phyloP scores from a whole-genome alignment of 2,113 vertebrate genomes.

The Trichomycterus rosablanca region DNA sequence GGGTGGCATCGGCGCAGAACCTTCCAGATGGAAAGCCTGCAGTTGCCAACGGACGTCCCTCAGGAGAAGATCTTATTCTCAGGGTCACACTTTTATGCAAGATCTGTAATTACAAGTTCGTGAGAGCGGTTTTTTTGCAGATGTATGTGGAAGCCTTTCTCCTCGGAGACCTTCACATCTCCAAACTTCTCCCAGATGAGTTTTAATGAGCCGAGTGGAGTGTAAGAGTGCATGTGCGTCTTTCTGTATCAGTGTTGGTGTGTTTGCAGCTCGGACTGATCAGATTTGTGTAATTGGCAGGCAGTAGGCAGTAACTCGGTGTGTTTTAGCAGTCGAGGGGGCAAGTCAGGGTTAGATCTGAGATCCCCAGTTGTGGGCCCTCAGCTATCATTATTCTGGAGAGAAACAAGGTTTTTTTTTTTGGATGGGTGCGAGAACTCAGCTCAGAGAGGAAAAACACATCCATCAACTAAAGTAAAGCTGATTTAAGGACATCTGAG shows the following conservation, averaged over 20 bases:
- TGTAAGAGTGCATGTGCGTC: slow-evolving; percentile 32
- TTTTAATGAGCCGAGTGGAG: slow-evolving; percentile 74
- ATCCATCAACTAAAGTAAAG: too few relatives aligned
- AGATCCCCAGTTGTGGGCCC: slow-evolving; percentile 54
- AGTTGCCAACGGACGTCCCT: slow-evolving; percentile 62
- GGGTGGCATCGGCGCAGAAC: slow-evolving; percentile 67
- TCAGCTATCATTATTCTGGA: slow-evolving; percentile 68
- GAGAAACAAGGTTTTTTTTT: slow-evolving; percentile 44
- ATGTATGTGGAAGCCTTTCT: slow-evolving; percentile 62
- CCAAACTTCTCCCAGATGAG: slow-evolving; percentile 66
- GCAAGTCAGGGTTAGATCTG: slow-evolving; percentile 45
- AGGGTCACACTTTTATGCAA: slow-evolving; percentile 71
- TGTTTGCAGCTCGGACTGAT: slow-evolving; percentile 52
- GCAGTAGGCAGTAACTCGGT: slow-evolving; percentile 52
- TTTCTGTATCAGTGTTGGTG: slow-evolving; percentile 22
- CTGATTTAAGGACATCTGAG: too few relatives aligned
- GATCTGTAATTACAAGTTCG: slow-evolving; percentile 69
- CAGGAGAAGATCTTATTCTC: slow-evolving; percentile 68
- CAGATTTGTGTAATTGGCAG: slow-evolving; percentile 69
- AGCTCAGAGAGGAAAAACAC: slow-evolving; percentile 7
- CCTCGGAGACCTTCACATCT: slow-evolving; percentile 69
- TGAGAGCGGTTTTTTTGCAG: slow-evolving; percentile 56
- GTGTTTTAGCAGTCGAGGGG: slow-evolving; percentile 41
- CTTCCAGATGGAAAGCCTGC: slow-evolving; percentile 60
- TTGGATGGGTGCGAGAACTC: slow-evolving; percentile 51